Evolutionary conservation across 2,797 vertebrate species (phyloP), one percentile per base, ranked within the genome.

Genomic region (Florisuga fusca): DNA sequence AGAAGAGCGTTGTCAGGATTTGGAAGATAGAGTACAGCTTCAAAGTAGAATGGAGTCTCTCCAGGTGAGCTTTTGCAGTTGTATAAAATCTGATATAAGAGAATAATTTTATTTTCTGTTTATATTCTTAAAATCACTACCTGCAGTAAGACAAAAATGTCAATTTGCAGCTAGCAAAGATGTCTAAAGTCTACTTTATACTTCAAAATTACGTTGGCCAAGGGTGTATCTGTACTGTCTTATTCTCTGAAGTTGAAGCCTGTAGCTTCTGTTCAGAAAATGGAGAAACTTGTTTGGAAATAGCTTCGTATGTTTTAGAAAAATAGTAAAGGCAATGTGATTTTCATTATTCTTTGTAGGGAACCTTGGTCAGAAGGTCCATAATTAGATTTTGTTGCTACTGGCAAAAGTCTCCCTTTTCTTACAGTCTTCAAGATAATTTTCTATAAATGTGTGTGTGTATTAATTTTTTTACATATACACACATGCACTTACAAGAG

Each of bases 11-110:
- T 99, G 98, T 89, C 98, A 98, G 63, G 98, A 98, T 63, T 96
- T 99, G 88, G 99, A 99, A 96, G 99, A 99, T 45, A 97, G 98
- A 27, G 89, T 98, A 72, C 99, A 99, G 97, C 98, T 99, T 76
- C 99, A 99, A 94, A 97, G 98, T 26, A 98, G 99, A 86, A 98
- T 99, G 19, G 99, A 99, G 86, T 63, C 98, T 1, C 94, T 99
- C n/a, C 99, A 99, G 99, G 99, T 99, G 96, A 57, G 93, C 53
- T 73, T 63, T 87, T 53, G 43, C 48, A 34, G 9, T 76, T 82
- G 7, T 41, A 54, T 74, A 43, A 88, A 68, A 77, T 16, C 23
- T 36, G 6, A 22, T 45, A 6, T 1, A 48, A 36, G 36, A 25
- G 13, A 67, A 36, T 73, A 0, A 6, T 69, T 90, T 34, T 80